Conservation (phyloP, 2,797 vertebrate species). For the Tragelaphus oryx region DNA sequence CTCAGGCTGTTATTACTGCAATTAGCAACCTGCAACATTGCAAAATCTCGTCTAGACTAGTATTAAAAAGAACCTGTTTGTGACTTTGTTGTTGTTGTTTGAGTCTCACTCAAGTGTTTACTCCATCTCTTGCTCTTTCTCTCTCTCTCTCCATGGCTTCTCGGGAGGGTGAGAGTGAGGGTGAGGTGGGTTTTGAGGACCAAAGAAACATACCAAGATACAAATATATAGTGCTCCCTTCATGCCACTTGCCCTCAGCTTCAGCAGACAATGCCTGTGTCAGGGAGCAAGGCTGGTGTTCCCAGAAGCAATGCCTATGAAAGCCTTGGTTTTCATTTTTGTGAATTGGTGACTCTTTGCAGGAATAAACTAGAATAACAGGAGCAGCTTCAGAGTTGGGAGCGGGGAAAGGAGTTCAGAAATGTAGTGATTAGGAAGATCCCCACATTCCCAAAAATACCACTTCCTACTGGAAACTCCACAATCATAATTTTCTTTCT, state of each 20-base stretch:
- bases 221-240: background rate
- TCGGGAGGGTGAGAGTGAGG: background rate
- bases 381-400: background rate
- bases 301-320: background rate
- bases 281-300: background rate
- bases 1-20: conserved; percentile 73
- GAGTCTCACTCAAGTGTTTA: background rate
- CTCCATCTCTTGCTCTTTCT: background rate
- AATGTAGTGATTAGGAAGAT: background rate
- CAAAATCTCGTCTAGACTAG: conserved; percentile 68
- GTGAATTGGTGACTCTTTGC: background rate
- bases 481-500: background rate
- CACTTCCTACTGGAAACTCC: background rate
- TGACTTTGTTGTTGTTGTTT: background rate
- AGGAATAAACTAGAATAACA: background rate
- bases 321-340: background rate
- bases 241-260: no score
- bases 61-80: conserved; percentile 61
- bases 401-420: background rate
- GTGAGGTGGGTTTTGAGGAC: background rate
- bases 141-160: background rate
- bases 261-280: background rate
- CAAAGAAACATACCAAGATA: background rate
- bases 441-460: background rate
- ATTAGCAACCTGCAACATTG: conserved; percentile 67